These are phyloP conservation scores for Allolobophora icterica DNA, from an alignment of 2,888 invertebrate genomes.

Conservation along the genomic window DNA sequence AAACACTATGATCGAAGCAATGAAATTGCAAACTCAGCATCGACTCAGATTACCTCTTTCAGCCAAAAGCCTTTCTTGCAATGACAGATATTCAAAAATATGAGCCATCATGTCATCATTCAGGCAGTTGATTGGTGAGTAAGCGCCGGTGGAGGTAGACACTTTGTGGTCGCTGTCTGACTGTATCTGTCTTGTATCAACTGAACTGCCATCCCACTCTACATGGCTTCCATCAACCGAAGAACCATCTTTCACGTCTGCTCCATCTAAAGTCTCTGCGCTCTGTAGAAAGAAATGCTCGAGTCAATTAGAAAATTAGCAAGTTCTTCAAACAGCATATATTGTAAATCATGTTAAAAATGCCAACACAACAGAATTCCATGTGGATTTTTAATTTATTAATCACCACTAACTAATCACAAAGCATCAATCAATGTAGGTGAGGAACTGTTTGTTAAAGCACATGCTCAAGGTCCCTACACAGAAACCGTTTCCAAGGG, in stretches of 20 bases:
- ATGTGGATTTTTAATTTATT: too few relatives aligned
- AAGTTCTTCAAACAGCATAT: background rate
- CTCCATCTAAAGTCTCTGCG: background rate
- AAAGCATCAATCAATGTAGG: too few relatives aligned
- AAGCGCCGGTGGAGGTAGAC: background rate
- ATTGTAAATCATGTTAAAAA: background rate
- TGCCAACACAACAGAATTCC: background rate
- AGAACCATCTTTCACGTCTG: background rate
- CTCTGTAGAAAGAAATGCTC: background rate
- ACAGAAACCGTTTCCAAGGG: too few relatives aligned
- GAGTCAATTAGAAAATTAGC: background rate
- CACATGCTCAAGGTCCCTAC: too few relatives aligned
- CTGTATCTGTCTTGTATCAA: background rate
- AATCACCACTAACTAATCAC: too few relatives aligned
- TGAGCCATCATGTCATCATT: background rate
- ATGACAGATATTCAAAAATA: background rate
- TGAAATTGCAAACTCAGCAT: background rate
- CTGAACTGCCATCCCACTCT: background rate
- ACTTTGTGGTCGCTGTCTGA: background rate
- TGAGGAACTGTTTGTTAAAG: too few relatives aligned
- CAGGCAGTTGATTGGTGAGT: background rate
- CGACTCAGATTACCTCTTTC: background rate
- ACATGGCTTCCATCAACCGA: background rate
- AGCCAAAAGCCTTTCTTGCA: background rate
- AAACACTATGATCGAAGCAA: background rate